phyloP scores from a whole-genome alignment of 1,140 invertebrate genomes.

The Pseudomyrmex flavicornis region DNA sequence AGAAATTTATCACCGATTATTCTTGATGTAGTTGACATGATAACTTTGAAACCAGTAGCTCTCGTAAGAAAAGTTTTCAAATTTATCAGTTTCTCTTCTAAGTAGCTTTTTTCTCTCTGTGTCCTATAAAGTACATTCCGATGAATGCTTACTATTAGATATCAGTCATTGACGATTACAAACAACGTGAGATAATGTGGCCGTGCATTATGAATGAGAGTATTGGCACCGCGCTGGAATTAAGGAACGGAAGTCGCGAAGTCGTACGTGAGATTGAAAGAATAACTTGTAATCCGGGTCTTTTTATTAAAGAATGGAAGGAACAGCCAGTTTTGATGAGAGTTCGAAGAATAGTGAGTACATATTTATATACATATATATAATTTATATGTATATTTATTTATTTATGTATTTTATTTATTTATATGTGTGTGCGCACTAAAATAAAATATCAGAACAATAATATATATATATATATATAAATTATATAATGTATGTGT shows the following conservation, averaged over 20 bases:
- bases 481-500: background rate
- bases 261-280: slow-evolving; percentile 77
- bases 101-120: background rate
- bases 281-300: slow-evolving; percentile 75
- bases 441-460: background rate
- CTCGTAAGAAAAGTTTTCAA: slow-evolving; percentile 67
- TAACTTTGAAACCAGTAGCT: slow-evolving; percentile 75
- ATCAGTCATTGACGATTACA: slow-evolving; percentile 76
- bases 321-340: slow-evolving; percentile 73
- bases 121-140: background rate
- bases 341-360: slow-evolving; percentile 72
- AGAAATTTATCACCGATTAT: slow-evolving; percentile 75
- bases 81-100: background rate
- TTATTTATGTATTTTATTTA: too few relatives aligned
- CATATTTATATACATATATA: background rate
- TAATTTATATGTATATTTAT: too few relatives aligned
- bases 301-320: slow-evolving; percentile 79
- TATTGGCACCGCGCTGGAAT: slow-evolving; percentile 72
- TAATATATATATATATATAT: background rate
- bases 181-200: slow-evolving; percentile 75
- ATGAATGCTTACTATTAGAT: slow-evolving; percentile 63
- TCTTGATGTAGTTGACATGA: slow-evolving; percentile 76
- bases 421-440: too few relatives aligned
- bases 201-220: slow-evolving; percentile 78
- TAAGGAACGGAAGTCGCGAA: slow-evolving; percentile 77